phyloP scores from a whole-genome alignment of 2,888 invertebrate species.

The Panopea generosa region DNA sequence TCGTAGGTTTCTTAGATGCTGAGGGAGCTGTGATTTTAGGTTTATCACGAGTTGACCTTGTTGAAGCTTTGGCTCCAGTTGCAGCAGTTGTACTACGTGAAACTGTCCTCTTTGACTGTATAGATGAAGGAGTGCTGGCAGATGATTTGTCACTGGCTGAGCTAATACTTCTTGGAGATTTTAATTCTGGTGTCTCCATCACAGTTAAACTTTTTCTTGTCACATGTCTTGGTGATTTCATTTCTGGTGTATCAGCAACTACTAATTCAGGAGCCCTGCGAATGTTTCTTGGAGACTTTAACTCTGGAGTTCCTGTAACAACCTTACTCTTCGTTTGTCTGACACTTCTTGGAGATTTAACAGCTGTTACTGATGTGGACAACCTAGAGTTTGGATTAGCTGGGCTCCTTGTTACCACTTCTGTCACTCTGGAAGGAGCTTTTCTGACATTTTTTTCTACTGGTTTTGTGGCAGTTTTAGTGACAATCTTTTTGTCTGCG shows the following conservation, averaged over 20 bases:
- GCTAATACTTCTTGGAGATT: not conserved
- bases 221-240: not conserved
- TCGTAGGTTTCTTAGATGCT: not conserved
- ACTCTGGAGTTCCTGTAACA: conserved; percentile 1
- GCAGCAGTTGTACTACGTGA: not conserved
- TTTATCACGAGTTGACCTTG: not conserved
- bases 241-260: conserved; percentile 25
- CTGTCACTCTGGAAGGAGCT: not conserved
- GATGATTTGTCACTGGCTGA: not conserved
- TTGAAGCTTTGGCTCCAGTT: not conserved
- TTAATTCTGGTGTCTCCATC: conserved; percentile 26
- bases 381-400: not conserved
- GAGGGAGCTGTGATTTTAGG: not conserved
- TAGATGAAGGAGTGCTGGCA: not conserved
- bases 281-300: conserved; percentile 23
- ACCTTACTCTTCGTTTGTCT: conserved; percentile 1
- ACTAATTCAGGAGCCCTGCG: conserved; percentile 13
- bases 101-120: not conserved
- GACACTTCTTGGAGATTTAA: not conserved
- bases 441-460: conserved; percentile 2
- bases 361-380: not conserved
- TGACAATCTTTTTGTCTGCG: conserved; percentile 10
- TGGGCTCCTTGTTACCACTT: not conserved
- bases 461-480: conserved; percentile 2
- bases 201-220: conserved; percentile 8